Percentiles rank a stretch among this genome's conserved stretches.
These are phyloP conservation scores for Rhopalosiphum nymphaeae DNA, from an alignment of 2,888 invertebrate species.

Conservation along the genomic window DNA sequence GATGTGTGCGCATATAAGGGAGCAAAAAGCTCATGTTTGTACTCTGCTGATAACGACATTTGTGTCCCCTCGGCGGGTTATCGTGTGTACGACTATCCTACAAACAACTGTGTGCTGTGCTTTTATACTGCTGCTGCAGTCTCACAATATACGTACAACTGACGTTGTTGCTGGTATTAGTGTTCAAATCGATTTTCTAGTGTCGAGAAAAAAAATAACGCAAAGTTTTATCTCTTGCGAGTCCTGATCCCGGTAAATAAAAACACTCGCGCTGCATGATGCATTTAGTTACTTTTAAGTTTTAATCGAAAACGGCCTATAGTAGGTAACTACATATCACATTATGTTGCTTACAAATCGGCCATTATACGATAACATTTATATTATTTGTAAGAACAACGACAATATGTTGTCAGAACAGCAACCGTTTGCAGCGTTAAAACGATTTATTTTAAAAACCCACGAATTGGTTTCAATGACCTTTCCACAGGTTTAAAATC, in stretches of 20 bases:
- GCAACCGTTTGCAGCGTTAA: background rate
- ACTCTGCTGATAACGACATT: conserved; percentile 55
- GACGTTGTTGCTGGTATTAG: background rate
- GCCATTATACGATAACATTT: background rate
- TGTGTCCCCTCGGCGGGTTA: conserved; percentile 43
- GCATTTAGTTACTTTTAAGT: background rate
- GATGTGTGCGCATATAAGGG: background rate
- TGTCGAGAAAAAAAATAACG: conserved; percentile 18
- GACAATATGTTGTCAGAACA: background rate
- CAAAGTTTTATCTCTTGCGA: background rate
- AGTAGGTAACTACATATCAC: background rate
- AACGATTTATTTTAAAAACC: background rate
- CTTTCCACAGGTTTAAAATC: background rate
- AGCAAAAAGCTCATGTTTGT: conserved; percentile 61
- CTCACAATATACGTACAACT: no score
- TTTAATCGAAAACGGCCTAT: background rate
- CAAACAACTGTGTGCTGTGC: background rate
- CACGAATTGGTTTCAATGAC: background rate
- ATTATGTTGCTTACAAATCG: background rate
- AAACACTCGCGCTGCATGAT: background rate
- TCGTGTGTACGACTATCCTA: conserved; percentile 12
- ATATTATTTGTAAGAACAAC: background rate
- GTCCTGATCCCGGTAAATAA: background rate
- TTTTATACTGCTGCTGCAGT: background rate
- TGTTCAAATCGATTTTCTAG: conserved; percentile 38